A percentile compares a stretch with the other conserved stretches of the same genome.
These are phyloP conservation scores for Bufo gargarizans DNA, from an alignment of 2,113 vertebrate genomes.

Conservation along the genomic window DNA sequence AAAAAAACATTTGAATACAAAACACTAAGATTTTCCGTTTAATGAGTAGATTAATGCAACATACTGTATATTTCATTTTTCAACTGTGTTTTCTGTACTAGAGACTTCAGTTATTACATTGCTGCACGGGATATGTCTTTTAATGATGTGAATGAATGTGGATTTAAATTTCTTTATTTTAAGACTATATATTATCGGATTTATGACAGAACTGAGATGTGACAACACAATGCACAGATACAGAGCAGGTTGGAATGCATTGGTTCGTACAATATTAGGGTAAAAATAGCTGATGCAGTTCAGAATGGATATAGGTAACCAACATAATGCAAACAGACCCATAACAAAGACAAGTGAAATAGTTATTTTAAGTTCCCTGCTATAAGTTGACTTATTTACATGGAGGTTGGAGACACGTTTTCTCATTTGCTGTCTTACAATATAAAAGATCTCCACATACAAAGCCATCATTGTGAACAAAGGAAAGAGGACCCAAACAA, in stretches of 20 bases:
- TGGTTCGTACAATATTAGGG: not conserved
- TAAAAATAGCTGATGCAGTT: conserved; percentile 80
- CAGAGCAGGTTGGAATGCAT: conserved; percentile 59
- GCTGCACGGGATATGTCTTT: conserved; percentile 63
- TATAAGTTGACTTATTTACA: conserved; percentile 71
- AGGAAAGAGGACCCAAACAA: conserved; percentile 81
- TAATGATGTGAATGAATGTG: conserved; percentile 73
- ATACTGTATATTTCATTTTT: not conserved
- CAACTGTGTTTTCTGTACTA: not conserved
- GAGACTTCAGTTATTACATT: conserved; percentile 18
- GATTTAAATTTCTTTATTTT: conserved; percentile 83
- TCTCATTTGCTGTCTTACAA: conserved; percentile 79
- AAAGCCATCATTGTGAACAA: conserved; percentile 80
- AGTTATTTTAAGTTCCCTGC: conserved; percentile 83
- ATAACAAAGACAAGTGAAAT: conserved; percentile 86
- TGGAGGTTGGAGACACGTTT: conserved; percentile 63
- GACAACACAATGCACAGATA: conserved; percentile 77
- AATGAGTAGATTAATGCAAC: too few species aligned
- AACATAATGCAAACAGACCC: conserved; percentile 83
- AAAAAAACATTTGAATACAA: too few species aligned
- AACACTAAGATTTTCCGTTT: too few species aligned
- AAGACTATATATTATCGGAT: conserved; percentile 83
- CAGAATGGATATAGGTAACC: conserved; percentile 87
- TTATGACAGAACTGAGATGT: conserved; percentile 85
- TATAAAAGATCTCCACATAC: conserved; percentile 80